Conservation (phyloP, 2,888 invertebrate species). For the Ganaspis brasiliensis region DNA sequence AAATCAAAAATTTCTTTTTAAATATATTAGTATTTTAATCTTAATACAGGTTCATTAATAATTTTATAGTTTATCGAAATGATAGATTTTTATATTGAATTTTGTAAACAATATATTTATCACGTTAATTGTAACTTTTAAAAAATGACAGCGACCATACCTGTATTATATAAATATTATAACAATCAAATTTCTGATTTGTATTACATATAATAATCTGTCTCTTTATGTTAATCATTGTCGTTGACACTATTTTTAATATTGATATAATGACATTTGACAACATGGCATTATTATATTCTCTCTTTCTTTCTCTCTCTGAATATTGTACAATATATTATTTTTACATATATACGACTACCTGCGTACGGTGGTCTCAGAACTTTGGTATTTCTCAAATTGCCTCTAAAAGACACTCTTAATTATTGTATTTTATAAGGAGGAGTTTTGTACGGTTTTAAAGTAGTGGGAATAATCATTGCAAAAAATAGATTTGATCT, state of each 20-base stretch:
- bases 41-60: conserved; percentile 4
- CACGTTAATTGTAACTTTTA: neutral
- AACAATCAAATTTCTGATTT: conserved; percentile 24
- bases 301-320: neutral
- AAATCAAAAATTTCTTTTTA: conserved; percentile 15
- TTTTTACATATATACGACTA: neutral
- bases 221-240: neutral
- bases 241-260: conserved; percentile 18
- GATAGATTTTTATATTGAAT: too few species aligned
- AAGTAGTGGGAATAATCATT: conserved; percentile 22
- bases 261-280: conserved; percentile 30
- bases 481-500: conserved; percentile 21
- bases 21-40: neutral
- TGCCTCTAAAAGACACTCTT: conserved; percentile 22
- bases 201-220: neutral
- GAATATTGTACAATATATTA: conserved; percentile 30
- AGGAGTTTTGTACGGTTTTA: conserved; percentile 25
- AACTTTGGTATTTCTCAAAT: conserved; percentile 14
- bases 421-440: conserved; percentile 30
- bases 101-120: neutral
- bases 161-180: conserved; percentile 13
- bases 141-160: neutral
- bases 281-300: conserved; percentile 8
- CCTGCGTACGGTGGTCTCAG: conserved; percentile 15
- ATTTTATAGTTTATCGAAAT: too few species aligned